These are phyloP conservation scores for Pandemis cinnamomeana DNA, from an alignment of 2,888 invertebrate species.

Conservation along the genomic window DNA sequence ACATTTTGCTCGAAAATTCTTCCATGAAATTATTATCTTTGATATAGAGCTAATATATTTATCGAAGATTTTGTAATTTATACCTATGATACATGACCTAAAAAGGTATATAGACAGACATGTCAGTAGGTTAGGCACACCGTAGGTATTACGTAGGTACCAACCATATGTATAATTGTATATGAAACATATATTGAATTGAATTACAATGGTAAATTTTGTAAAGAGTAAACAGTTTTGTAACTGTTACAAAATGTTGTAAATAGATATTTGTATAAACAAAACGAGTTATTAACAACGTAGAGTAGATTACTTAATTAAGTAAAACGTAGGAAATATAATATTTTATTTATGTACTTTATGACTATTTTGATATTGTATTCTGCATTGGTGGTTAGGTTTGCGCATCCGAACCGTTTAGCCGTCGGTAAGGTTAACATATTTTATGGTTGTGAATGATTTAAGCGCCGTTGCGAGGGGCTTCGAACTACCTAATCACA, in stretches of 20 bases:
- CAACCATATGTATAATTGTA: neutral
- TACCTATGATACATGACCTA: neutral
- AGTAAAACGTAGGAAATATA: constrained; percentile 34
- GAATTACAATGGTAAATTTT: constrained; percentile 15
- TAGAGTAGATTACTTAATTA: constrained; percentile 57
- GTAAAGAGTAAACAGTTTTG: constrained; percentile 28
- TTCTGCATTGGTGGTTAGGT: constrained; percentile 31
- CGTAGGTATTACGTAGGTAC: neutral
- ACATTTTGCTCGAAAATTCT: constrained; percentile 42
- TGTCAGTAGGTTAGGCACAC: neutral
- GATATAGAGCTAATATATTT: constrained; percentile 34
- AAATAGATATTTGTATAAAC: constrained; percentile 56
- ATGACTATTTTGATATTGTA: constrained; percentile 23
- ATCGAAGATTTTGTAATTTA: constrained; percentile 32
- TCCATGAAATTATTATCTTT: constrained; percentile 38
- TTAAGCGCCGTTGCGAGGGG: constrained; percentile 47
- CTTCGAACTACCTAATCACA: neutral
- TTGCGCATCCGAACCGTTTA: constrained; percentile 19
- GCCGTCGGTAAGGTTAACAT: constrained; percentile 15
- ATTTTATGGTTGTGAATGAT: constrained; percentile 73
- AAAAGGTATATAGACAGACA: constrained; percentile 3
- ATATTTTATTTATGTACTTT: constrained; percentile 38
- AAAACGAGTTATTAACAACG: constrained; percentile 48
- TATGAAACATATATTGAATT: neutral
- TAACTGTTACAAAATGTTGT: constrained; percentile 48